These are phyloP conservation scores for Drosophila tristis DNA, from an alignment of 1,140 invertebrate genomes.

Conservation along the genomic window DNA sequence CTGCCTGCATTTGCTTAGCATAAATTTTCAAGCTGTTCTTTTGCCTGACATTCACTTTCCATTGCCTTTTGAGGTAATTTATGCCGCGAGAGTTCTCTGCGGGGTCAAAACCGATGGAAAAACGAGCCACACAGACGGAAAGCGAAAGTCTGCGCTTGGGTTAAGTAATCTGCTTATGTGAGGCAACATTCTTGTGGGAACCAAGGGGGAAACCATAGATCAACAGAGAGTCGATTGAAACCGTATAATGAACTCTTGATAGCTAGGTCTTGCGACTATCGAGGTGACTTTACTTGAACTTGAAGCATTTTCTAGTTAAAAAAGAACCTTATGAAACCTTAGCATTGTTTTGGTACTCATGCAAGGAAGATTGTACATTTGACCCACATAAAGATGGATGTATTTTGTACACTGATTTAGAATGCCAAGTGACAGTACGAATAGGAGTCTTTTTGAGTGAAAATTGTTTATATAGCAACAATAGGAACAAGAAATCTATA, in stretches of 20 bases:
- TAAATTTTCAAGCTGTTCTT: conserved; percentile 56
- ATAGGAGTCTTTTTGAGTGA: too few relatives aligned
- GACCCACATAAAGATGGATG: too few relatives aligned
- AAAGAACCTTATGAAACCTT: too few relatives aligned
- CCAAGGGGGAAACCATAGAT: not conserved
- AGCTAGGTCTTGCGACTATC: not conserved
- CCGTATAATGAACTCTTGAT: not conserved
- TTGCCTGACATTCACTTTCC: conserved; percentile 57
- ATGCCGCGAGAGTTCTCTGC: conserved; percentile 46
- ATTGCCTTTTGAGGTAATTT: conserved; percentile 56
- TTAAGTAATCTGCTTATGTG: conserved; percentile 9
- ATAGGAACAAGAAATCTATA: too few relatives aligned
- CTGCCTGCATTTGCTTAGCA: conserved; percentile 71
- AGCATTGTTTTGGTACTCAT: too few relatives aligned
- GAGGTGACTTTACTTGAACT: not conserved
- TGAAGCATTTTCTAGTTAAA: not conserved
- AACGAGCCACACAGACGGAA: conserved; percentile 23
- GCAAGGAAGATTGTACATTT: too few relatives aligned
- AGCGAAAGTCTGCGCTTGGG: conserved; percentile 30
- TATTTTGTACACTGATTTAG: too few relatives aligned
- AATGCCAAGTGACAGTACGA: too few relatives aligned
- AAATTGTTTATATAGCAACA: too few relatives aligned
- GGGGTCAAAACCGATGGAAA: conserved; percentile 51
- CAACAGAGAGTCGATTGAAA: not conserved
- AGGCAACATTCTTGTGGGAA: conserved; percentile 11